These are phyloP conservation scores for Rhombomys opimus DNA, from an alignment of 2,113 vertebrate species.

Conservation along the genomic window DNA sequence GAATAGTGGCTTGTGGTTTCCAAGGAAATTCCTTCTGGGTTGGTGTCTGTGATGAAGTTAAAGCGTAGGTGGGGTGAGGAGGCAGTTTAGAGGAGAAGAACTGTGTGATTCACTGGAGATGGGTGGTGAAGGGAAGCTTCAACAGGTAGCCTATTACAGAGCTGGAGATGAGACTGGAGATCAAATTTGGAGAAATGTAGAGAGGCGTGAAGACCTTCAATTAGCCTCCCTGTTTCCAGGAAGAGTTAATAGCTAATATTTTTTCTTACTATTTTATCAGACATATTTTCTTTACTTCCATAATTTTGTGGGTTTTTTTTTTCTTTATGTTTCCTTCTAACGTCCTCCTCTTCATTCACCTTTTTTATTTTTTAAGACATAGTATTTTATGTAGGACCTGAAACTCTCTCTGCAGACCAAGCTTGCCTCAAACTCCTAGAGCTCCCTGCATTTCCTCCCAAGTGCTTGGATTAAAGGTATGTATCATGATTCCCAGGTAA, in stretches of 20 bases:
- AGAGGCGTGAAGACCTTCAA: fast-evolving
- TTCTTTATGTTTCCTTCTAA: neutral
- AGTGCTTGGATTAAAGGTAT: neutral
- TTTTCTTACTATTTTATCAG: neutral
- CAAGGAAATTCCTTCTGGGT: neutral
- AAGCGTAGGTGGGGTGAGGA: neutral
- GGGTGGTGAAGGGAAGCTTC: neutral
- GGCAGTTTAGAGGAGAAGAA: neutral
- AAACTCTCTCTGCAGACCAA: neutral
- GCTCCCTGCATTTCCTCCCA: neutral
- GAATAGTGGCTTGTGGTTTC: neutral
- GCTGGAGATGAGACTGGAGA: neutral
- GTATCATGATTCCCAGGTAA: neutral
- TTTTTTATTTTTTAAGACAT: neutral
- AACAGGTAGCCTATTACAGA: neutral
- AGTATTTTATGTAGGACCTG: neutral
- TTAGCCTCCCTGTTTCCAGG: neutral
- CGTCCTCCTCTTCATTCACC: neutral
- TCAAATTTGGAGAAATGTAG: neutral
- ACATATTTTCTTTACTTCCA: neutral
- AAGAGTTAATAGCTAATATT: neutral
- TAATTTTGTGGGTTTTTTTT: neutral
- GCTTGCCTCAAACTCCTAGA: neutral
- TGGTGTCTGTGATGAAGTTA: neutral
- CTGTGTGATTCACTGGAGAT: neutral